These are phyloP conservation scores for Neomorphus geoffroyi DNA, from an alignment of 2,797 vertebrate species.

Conservation along the genomic window DNA sequence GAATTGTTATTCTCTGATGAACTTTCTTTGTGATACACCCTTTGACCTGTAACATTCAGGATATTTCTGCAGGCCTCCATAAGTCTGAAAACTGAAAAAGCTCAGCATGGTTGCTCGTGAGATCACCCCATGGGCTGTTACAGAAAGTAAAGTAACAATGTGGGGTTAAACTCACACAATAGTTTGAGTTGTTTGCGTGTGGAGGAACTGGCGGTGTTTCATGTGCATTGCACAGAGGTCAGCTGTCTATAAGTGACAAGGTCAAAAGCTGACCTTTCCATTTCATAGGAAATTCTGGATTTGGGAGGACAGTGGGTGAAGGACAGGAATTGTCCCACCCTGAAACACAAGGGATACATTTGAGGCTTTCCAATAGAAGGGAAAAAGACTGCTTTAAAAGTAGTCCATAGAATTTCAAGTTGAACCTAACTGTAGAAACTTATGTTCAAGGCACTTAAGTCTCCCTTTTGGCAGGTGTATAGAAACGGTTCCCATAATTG, in stretches of 20 bases:
- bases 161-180: neutral
- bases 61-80: neutral
- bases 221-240: neutral
- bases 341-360: neutral
- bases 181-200: neutral
- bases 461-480: neutral
- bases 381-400: neutral
- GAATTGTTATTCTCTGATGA: neutral
- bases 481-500: neutral
- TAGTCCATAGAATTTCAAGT: neutral
- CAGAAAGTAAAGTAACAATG: neutral
- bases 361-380: neutral
- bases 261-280: neutral
- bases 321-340: neutral
- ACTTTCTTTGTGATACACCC: neutral
- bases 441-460: neutral
- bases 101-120: neutral
- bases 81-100: neutral
- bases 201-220: neutral
- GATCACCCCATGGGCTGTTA: rapidly evolving
- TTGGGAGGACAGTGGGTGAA: neutral
- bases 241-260: neutral
- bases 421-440: neutral
- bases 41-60: neutral
- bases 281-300: neutral